Evolutionary conservation across 2,113 vertebrate genomes (phyloP).

Genomic region (Ceyx margarethae): DNA sequence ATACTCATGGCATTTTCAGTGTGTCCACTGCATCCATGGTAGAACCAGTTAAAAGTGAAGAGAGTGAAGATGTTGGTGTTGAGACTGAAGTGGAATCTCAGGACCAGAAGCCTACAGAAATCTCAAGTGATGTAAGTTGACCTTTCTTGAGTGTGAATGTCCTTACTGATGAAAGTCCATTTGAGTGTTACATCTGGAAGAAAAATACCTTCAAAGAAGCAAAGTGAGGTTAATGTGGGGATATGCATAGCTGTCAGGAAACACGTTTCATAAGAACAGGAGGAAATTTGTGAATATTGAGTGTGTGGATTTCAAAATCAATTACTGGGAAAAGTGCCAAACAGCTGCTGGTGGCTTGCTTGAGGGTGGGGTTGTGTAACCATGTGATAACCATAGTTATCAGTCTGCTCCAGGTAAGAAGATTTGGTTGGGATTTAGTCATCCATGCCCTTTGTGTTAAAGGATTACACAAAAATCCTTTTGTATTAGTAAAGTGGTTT

Average conservation of each 20-base stretch:
- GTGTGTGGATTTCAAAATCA: background rate
- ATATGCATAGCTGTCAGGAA: background rate
- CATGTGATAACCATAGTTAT: too few species aligned
- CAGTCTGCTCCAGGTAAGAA: background rate
- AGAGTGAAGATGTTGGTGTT: conserved; percentile 51
- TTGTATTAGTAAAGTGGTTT: background rate
- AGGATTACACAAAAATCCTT: background rate
- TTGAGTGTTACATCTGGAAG: background rate
- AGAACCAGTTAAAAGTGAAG: conserved; percentile 75
- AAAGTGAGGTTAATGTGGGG: background rate
- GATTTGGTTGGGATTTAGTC: background rate
- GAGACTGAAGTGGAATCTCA: conserved; percentile 71
- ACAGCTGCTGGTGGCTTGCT: background rate
- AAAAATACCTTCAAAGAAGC: background rate
- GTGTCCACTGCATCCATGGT: conserved; percentile 81
- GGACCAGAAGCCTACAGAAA: conserved; percentile 59
- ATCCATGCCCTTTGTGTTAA: background rate
- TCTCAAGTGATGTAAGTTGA: conserved; percentile 72
- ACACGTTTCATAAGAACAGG: background rate
- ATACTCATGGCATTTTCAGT: conserved; percentile 80
- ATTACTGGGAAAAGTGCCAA: background rate
- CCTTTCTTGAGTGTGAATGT: background rate
- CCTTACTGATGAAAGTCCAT: background rate
- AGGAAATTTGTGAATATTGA: background rate
- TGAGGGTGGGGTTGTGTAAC: background rate